Evolutionary conservation across 2,797 vertebrate species (phyloP).

Genomic region (Halcyon smyrnensis): DNA sequence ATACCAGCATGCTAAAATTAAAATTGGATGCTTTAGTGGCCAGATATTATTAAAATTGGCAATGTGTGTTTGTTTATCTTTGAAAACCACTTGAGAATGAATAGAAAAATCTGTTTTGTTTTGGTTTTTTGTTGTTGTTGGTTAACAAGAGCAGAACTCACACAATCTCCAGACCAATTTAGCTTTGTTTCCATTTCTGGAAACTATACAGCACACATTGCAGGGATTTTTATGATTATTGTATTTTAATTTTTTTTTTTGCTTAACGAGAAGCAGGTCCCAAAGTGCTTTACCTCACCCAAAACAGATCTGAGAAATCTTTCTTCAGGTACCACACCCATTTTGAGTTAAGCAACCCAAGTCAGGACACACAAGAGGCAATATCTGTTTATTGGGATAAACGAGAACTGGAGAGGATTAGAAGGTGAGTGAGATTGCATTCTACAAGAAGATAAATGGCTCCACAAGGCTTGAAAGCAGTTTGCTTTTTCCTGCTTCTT

Average conservation of each 20-base stretch:
- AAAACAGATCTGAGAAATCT: background rate
- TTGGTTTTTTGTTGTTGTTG: background rate
- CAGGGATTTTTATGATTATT: background rate
- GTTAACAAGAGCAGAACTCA: background rate
- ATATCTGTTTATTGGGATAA: constrained; percentile 12
- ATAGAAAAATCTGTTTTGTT: background rate
- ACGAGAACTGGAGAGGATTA: background rate
- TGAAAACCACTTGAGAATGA: background rate
- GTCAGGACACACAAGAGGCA: background rate
- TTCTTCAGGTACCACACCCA: background rate
- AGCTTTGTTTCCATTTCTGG: constrained; percentile 1
- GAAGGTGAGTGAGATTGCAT: background rate
- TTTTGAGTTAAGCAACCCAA: background rate
- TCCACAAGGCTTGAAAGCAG: background rate
- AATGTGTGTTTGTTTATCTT: background rate
- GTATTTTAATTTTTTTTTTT: too few relatives aligned
- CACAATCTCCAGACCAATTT: background rate
- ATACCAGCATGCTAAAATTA: background rate
- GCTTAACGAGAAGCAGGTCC: background rate
- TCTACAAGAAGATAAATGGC: background rate
- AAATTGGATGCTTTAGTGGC: background rate
- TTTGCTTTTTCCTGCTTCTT: background rate
- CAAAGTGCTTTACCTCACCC: background rate
- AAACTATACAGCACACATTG: background rate
- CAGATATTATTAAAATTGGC: background rate